phyloP scores from a whole-genome alignment of 2,888 invertebrate species.

The Zelleria hepariella region DNA sequence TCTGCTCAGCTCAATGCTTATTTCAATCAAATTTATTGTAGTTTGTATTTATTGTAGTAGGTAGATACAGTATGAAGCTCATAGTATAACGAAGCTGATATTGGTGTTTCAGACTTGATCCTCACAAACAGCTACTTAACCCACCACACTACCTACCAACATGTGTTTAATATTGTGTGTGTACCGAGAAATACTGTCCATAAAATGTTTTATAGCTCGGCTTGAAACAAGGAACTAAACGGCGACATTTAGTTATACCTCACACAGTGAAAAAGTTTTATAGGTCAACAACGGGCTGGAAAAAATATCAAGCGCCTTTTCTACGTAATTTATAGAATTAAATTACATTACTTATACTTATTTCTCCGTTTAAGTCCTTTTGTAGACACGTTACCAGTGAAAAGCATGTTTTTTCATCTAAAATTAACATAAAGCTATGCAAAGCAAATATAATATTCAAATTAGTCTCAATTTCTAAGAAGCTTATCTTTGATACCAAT shows the following conservation, averaged over 20 bases:
- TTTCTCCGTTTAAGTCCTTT: background rate
- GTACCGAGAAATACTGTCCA: background rate
- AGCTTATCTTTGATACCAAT: background rate
- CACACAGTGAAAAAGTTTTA: background rate
- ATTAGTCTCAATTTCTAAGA: background rate
- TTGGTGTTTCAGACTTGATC: too few species aligned
- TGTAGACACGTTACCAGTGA: background rate
- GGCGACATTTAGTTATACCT: background rate
- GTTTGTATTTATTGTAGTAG: too few species aligned
- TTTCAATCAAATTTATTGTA: too few species aligned
- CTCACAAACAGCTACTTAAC: too few species aligned
- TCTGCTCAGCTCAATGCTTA: too few species aligned
- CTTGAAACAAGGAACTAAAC: background rate
- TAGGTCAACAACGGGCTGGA: background rate
- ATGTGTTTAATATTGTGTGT: background rate
- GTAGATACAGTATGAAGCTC: too few species aligned
- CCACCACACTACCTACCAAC: too few species aligned
- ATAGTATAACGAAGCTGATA: too few species aligned
- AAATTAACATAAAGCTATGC: background rate
- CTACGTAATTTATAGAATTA: background rate
- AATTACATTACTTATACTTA: background rate
- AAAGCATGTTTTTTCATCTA: background rate
- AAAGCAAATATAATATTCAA: background rate
- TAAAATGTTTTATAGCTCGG: background rate
- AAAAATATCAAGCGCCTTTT: background rate